phyloP scores from a whole-genome alignment of 2,888 invertebrate species.

The Caenorhabditis parvicauda region DNA sequence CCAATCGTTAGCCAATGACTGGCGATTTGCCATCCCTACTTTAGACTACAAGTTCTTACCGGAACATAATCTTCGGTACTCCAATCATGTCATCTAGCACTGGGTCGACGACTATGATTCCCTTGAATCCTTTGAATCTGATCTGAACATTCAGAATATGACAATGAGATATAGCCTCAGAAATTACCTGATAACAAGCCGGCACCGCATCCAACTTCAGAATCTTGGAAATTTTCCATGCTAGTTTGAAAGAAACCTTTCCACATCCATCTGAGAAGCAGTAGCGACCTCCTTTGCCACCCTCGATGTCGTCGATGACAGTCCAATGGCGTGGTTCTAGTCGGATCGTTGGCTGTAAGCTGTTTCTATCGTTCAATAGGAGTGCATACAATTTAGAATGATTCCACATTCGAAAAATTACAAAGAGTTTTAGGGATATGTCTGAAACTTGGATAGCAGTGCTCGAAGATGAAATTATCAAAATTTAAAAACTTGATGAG shows the following conservation, averaged over 20 bases:
- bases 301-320: constrained; percentile 36
- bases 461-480: too few species aligned
- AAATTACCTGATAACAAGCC: constrained; percentile 48
- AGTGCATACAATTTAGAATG: too few species aligned
- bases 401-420: too few species aligned
- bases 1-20: too few species aligned
- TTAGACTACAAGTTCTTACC: constrained; percentile 7
- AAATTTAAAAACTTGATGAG: too few species aligned
- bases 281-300: constrained; percentile 27
- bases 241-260: constrained; percentile 13
- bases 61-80: constrained; percentile 26
- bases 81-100: constrained; percentile 28
- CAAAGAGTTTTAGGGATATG: too few species aligned
- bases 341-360: constrained; percentile 27
- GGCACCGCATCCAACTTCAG: constrained; percentile 36
- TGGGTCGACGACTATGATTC: constrained; percentile 56
- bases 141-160: constrained; percentile 27
- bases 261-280: constrained; percentile 58
- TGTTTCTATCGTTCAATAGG: not conserved
- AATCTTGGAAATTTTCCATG: constrained; percentile 16
- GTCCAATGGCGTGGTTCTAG: constrained; percentile 28
- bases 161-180: not conserved
- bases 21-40: too few species aligned
- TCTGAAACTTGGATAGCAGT: too few species aligned
- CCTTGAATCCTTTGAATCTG: constrained; percentile 61